A percentile compares a stretch with the other conserved stretches of the same genome.
These are phyloP conservation scores for Serranus cabrilla DNA, from an alignment of 2,797 vertebrate genomes.

Conservation along the genomic window DNA sequence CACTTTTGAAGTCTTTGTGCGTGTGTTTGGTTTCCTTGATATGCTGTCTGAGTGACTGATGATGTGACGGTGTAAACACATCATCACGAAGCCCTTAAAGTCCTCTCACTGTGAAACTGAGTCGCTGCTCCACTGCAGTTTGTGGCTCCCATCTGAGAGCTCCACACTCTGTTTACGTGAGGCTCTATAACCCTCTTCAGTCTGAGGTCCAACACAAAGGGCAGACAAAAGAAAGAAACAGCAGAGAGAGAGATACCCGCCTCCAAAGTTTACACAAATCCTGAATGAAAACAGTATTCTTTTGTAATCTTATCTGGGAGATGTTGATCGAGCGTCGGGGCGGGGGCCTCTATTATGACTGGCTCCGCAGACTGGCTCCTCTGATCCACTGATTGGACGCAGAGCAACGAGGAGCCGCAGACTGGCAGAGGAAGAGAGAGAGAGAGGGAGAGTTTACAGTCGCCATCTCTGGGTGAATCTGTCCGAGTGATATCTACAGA, in stretches of 20 bases:
- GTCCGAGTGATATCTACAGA: conserved; percentile 64
- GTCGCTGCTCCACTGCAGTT: conserved; percentile 7
- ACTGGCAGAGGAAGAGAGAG: conserved; percentile 47
- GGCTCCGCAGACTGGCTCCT: conserved; percentile 85
- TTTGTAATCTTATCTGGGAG: conserved; percentile 87
- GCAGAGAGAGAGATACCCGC: conserved; percentile 59
- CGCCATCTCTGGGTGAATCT: conserved; percentile 81
- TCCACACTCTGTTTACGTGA: conserved; percentile 67
- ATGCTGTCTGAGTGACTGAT: conserved; percentile 10
- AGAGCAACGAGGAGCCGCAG: conserved; percentile 69
- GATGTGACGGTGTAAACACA: conserved; percentile 16
- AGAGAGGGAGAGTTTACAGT: conserved; percentile 45
- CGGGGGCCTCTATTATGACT: conserved; percentile 86
- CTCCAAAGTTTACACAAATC: conserved; percentile 88
- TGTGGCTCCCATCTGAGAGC: conserved; percentile 37
- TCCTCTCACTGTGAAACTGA: conserved; percentile 26
- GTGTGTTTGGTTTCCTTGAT: neutral
- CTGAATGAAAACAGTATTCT: conserved; percentile 87
- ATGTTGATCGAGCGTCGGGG: conserved; percentile 82
- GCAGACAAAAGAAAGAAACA: conserved; percentile 59
- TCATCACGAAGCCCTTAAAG: conserved; percentile 23
- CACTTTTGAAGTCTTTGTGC: neutral
- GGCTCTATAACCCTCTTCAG: conserved; percentile 64
- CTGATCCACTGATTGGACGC: conserved; percentile 86
- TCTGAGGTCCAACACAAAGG: conserved; percentile 56